Conservation (phyloP, 2,113 vertebrate genomes). For the Xiphias gladius region DNA sequence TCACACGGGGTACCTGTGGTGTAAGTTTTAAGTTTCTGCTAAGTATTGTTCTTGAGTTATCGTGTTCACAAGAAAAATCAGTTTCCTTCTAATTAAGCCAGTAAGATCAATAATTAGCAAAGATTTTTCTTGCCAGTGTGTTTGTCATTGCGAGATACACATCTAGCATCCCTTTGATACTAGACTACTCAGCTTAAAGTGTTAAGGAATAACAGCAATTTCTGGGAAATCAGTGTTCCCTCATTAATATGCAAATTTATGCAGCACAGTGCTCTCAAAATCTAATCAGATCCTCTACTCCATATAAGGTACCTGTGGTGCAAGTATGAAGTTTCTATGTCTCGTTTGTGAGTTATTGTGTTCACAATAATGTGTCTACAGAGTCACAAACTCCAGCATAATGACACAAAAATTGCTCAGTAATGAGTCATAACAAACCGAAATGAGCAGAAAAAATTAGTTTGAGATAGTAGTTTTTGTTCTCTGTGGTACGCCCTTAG, state of each 20-base stretch:
- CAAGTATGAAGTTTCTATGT: neutral
- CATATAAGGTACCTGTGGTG: neutral
- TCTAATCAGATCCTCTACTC: neutral
- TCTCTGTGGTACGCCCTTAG: too few relatives aligned
- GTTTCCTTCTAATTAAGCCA: too few relatives aligned
- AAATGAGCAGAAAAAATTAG: neutral
- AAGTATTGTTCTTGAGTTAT: neutral
- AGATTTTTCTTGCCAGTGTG: neutral
- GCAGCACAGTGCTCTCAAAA: too few relatives aligned
- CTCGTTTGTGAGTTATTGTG: neutral
- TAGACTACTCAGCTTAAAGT: neutral
- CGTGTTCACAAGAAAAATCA: neutral
- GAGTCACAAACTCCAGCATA: neutral
- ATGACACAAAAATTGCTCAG: neutral
- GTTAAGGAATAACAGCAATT: neutral
- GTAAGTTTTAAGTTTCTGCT: neutral
- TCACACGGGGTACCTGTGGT: neutral
- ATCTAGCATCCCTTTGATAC: too few relatives aligned
- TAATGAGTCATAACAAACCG: neutral
- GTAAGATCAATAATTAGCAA: too few relatives aligned
- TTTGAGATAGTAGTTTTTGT: neutral
- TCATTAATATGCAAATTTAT: too few relatives aligned
- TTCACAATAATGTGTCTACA: neutral
- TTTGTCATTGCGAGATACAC: neutral
- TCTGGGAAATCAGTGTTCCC: neutral